Evolutionary conservation across 2,113 vertebrate species (phyloP), one percentile per base, ranked within the genome.

Genomic region (Alethe diademata): DNA sequence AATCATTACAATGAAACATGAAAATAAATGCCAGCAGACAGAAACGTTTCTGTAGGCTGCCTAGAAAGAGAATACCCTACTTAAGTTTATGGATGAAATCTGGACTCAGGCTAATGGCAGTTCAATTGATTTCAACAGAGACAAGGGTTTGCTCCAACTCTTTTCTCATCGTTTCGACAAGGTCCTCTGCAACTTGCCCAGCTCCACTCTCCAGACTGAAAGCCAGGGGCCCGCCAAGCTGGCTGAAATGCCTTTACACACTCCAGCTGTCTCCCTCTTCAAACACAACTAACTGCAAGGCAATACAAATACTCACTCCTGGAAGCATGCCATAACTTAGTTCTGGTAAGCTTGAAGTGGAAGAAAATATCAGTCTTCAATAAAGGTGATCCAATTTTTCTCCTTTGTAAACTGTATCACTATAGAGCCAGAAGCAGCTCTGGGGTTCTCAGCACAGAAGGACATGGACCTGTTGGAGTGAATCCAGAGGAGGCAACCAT

Each of bases 21-120:
- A 61, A 94, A 93, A 93, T 36, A 83, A 95, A 93, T 71, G 85
- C 57, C 67, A 60, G 70, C 35, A n/a, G 88, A 83, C 69, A 90
- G 69, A 76, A 88, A 56, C 15, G 22, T 84, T 94, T 92, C 79
- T 93, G 69, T 40, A 74, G 75, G 23, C 67, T 80, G 82, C 31
- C 88, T 60, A 64, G 79, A 60, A 95, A 91, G 54, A 92, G 48
- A 90, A 96, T 50, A 84, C 24, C 60, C 79, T 90, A n/a, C 66
- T 96, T 73, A 70, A 90, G 56, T 64, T 93, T 86, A 85, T 73
- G 51, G 90, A 91, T 92, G 56, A 67, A 86, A 93, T 71, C 43
- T 70, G 45, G 66, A 65, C 62, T 75, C 78, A 74, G 23, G 54
- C 57, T 93, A 95, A 95, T 43, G 58, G 58, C 42, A 90, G 51